A percentile compares a stretch with the other conserved stretches of the same genome.
phyloP scores from a whole-genome alignment of 1,140 invertebrate species.

The Lethrus apterus region DNA sequence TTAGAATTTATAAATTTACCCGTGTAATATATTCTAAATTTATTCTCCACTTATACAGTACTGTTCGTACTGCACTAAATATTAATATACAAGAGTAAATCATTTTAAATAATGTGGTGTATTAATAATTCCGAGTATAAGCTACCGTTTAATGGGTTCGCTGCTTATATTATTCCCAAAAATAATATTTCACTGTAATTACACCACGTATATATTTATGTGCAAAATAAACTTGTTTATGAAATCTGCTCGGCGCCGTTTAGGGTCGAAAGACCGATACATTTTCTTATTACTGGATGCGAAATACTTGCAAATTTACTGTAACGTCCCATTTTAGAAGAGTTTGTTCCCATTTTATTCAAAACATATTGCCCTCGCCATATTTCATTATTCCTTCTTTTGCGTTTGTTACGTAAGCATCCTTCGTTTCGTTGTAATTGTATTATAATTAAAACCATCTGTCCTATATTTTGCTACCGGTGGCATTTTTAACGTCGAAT shows the following conservation, averaged over 20 bases:
- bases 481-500: no score
- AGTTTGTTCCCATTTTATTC: conserved; percentile 7
- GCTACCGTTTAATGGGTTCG: conserved; percentile 29
- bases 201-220: conserved; percentile 38
- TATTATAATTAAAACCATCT: conserved; percentile 12
- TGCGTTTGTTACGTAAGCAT: background rate
- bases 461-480: conserved; percentile 6
- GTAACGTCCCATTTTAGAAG: background rate
- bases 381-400: conserved; percentile 3
- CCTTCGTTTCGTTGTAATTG: conserved; percentile 6
- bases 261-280: conserved; percentile 40
- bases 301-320: background rate
- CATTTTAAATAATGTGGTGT: conserved; percentile 21
- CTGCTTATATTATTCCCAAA: conserved; percentile 35
- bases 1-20: conserved; percentile 3
- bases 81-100: conserved; percentile 16
- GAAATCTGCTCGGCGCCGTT: conserved; percentile 37
- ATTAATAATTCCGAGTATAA: conserved; percentile 23
- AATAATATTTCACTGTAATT: conserved; percentile 42
- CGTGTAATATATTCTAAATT: background rate
- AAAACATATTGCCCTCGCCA: conserved; percentile 3
- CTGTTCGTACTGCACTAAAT: conserved; percentile 1
- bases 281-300: conserved; percentile 28
- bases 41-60: no score
- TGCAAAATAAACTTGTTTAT: conserved; percentile 41